phyloP scores from a whole-genome alignment of 2,888 invertebrate genomes.

The Tribolium freemani region DNA sequence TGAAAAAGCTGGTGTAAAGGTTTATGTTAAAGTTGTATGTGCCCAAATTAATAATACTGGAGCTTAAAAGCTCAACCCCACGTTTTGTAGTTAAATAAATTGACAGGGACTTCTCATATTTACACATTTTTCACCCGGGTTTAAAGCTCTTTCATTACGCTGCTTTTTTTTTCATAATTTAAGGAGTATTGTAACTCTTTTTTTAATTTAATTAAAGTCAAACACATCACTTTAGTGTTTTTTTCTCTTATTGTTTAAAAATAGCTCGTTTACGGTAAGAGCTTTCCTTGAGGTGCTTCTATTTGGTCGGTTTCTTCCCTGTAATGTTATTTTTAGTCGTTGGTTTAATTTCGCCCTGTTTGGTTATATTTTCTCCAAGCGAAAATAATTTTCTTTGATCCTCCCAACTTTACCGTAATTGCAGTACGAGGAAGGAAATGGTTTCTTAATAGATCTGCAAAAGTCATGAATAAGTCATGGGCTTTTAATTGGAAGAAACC shows the following conservation, averaged over 20 bases:
- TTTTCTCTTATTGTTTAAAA: not conserved
- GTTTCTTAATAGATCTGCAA: not conserved
- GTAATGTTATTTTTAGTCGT: not conserved
- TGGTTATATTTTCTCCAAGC: not conserved
- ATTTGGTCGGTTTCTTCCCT: not conserved
- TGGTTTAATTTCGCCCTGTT: not conserved
- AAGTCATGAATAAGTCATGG: not conserved
- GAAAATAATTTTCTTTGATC: not conserved
- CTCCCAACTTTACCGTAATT: not conserved
- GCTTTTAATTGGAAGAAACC: slow-evolving; percentile 8
- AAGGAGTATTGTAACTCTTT: not conserved
- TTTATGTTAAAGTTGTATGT: slow-evolving; percentile 16
- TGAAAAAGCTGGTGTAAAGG: not conserved
- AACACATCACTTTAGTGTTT: not conserved
- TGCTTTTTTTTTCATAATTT: too few species aligned
- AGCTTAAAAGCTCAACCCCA: slow-evolving; percentile 22
- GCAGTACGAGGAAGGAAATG: not conserved
- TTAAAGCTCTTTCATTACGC: not conserved
- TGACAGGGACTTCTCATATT: not conserved
- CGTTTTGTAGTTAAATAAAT: slow-evolving; percentile 15
- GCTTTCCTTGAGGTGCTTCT: not conserved
- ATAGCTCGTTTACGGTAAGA: not conserved
- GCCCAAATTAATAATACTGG: slow-evolving; percentile 10
- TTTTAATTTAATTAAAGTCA: not conserved
- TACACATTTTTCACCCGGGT: not conserved